Base-by-base conservation (phyloP, 2,113 vertebrate species). In the Raja brachyura region DNA sequence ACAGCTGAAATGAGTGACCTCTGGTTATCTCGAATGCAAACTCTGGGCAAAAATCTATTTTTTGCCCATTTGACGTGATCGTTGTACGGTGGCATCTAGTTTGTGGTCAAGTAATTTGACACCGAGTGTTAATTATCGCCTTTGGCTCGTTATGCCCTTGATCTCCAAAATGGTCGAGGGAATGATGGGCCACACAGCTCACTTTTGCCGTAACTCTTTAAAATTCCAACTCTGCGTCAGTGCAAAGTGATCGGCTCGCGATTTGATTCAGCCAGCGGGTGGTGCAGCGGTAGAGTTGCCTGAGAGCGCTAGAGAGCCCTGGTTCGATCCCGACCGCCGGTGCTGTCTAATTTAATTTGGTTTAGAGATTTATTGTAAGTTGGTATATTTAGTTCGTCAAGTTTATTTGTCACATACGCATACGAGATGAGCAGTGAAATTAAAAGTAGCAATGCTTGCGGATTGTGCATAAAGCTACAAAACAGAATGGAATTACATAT, bases 31-130 rank as follows among this genome's bases (percentile, higher is more conserved):
- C 63, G 59, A 25, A 85, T 85, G 81, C 83, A 86, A 86, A 61
- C 83, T n/a, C 5, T 8, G 59, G 59, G 33, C 56, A 14, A 66
- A 63, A 88, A 63, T 88, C 59, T 63, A n/a, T 33, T 88, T 66
- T 73, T 63, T 63, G 54, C 79, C 54, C 79, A 28, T 83, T 56
- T 16, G 9, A 2, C 25, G 25, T 20, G 7, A 54, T 8, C 22
- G 18, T 48, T 81, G 78, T 81, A 16, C 63, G 59, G 81, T 5
- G 5, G 28, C 59, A 88, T n/a, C n/a, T 61, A 31, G 83, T 31
- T 31, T 63, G 83, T 88, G 28, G 59, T 63, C 83, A 88, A 88
- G 31, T 63, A 88, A 33, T 31, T 63, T 88, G 59, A 88, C 59
- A n/a, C 25, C 14, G 56, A 4, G 18, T 85, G 81, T 59, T 85